Base-by-base conservation (phyloP, 1,140 invertebrate genomes). In the Heliothis virescens region DNA sequence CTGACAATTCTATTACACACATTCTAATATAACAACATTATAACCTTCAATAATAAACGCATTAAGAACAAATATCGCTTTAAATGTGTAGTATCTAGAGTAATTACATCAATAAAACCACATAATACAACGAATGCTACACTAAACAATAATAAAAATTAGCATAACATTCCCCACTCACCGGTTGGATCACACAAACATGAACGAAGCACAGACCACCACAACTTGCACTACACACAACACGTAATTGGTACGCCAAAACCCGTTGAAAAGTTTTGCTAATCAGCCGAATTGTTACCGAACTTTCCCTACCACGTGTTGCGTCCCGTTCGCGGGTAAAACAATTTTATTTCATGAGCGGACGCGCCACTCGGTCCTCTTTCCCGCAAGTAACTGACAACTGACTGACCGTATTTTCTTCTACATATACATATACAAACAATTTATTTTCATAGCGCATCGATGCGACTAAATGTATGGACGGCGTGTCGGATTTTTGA, bases 361-460 rank as follows among this genome's bases (percentile, higher is more conserved):
- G 26, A 34, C 73, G 73, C 55, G 62, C 79, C 80, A 79, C 86
- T 86, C 88, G 87, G 87, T 85, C 88, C 89, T 86, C 59, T 60
- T 87, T 80, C 74, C 87, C 88, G 83, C 91, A 86, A 91, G 87
- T 90, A 87, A 91, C 87, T 89, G 86, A 92, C 90, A 91, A 93
- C 92, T 92, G 91, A 86, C 83, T 86, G 87, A 80, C 86, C 85
- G 89, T 85, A 85, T 86, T 89, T 87, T 87, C 86, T 86, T 90
- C 78, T 88, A 85, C 83, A 84, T 74, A 74, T 83, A 86, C 79
- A 83, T 86, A 84, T 90, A n/a, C n/a, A 89, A 91, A 92, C 89
- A 89, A 89, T 90, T 92, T 92, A 92, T 93, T 93, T 93, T 90
- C 90, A 92, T 91, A 91, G 85, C 89, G 88, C 87, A 91, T 91